Percentiles rank a stretch among this genome's conserved stretches.
These are phyloP conservation scores for Takifugu bimaculatus DNA, from an alignment of 2,113 vertebrate species.

Conservation along the genomic window DNA sequence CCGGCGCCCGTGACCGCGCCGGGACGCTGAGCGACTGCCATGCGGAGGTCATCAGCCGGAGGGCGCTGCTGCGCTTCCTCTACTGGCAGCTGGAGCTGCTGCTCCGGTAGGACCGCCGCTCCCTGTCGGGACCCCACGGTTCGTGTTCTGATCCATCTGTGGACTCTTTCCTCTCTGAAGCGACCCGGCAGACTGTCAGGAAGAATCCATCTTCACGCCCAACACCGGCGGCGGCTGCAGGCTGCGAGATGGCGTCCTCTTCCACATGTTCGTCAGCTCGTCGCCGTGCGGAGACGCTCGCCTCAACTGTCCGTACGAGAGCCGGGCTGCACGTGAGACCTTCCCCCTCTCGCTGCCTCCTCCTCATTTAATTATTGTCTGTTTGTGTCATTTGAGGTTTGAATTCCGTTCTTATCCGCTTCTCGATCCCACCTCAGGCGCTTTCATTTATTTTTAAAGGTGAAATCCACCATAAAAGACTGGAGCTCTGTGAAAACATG, in stretches of 20 bases:
- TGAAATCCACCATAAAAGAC: background rate
- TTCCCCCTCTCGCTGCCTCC: too few species aligned
- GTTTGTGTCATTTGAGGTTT: background rate
- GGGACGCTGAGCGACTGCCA: slow-evolving; percentile 85
- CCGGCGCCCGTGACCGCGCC: slow-evolving; percentile 77
- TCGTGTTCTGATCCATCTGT: too few species aligned
- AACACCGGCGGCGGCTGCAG: slow-evolving; percentile 75
- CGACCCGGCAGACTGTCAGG: slow-evolving; percentile 55
- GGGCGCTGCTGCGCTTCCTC: slow-evolving; percentile 70
- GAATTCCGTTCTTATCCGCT: background rate
- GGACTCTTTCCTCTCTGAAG: slow-evolving; percentile 49
- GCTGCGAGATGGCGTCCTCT: slow-evolving; percentile 81
- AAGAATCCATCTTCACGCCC: slow-evolving; percentile 81
- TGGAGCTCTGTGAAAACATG: slow-evolving; percentile 1
- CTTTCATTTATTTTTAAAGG: slow-evolving; percentile 6
- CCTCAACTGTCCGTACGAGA: slow-evolving; percentile 91
- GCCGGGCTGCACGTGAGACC: slow-evolving; percentile 51
- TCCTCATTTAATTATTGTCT: background rate
- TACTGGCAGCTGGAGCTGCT: slow-evolving; percentile 69
- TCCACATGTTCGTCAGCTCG: slow-evolving; percentile 90
- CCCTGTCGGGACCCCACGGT: too few species aligned
- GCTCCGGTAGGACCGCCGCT: slow-evolving; percentile 53
- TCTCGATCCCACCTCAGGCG: background rate
- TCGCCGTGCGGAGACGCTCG: slow-evolving; percentile 93
- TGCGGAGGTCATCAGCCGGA: slow-evolving; percentile 84